Evolutionary conservation across 2,888 invertebrate species (phyloP).

Genomic region (Nasonovia ribisnigri): DNA sequence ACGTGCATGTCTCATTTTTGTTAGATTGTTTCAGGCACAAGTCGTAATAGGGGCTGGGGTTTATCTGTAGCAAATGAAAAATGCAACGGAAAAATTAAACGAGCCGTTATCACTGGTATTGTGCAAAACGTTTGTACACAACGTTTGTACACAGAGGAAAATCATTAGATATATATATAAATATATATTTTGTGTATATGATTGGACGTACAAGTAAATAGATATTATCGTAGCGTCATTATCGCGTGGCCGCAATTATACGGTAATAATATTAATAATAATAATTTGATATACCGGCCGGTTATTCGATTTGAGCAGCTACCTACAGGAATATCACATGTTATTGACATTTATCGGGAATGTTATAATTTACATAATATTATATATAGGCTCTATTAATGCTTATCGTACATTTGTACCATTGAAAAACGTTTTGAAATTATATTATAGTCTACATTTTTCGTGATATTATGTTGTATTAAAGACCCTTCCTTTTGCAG

Average conservation of each 20-base stretch:
- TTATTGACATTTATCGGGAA: neutral
- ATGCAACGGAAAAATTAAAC: neutral
- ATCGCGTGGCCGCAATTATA: neutral
- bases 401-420: neutral
- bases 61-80: conserved; percentile 71
- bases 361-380: neutral
- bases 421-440: neutral
- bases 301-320: neutral
- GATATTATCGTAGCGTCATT: neutral
- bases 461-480: neutral
- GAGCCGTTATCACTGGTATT: neutral
- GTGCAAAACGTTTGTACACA: neutral
- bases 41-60: conserved; percentile 75
- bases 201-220: neutral
- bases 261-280: neutral
- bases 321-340: neutral
- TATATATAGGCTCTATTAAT: neutral
- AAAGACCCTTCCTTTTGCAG: neutral
- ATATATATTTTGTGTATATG: too few species aligned
- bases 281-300: neutral
- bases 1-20: conserved; percentile 77
- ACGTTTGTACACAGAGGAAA: neutral
- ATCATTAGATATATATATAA: neutral
- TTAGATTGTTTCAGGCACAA: conserved; percentile 75
- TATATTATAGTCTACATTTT: neutral